Base-by-base conservation (phyloP, 2,797 vertebrate species). In the Periophthalmus magnuspinnatus region DNA sequence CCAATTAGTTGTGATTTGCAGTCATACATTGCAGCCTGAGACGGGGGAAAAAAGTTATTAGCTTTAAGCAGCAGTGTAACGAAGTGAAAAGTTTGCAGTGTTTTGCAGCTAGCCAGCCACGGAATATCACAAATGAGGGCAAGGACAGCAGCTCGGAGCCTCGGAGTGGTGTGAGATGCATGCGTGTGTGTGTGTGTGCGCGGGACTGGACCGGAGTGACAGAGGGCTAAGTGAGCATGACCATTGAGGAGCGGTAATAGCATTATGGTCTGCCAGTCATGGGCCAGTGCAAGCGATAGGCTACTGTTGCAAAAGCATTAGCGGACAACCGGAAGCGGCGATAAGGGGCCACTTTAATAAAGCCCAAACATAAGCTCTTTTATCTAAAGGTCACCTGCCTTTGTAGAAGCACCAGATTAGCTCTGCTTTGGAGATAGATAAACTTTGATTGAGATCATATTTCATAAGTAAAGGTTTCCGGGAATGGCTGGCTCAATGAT, bases 211-310 rank as follows among this genome's bases (percentile, higher is more conserved):
- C 79, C 33, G 32, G 84, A 89, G 85, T 89, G 88, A 88, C 86
- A 86, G 74, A 78, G 76, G 84, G 79, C 81, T 88, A 90, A 91
- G 85, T 89, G 88, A 89, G 88, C 84, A 84, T 89, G 89, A 88
- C 88, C 88, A 75, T 76, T 14, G 81, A 85, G 88, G 82, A 80
- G 87, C 85, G 77, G 84, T 85, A 87, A 88, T 89, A 77, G 79
- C 83, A 88, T 90, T 87, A 89, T 33, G 78, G 74, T 86, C 84
- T 87, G 83, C 84, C 84, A 87, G 88, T 87, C 89, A 88, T 52
- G 68, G 83, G 69, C 69, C 76, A 47, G 65, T 21, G 76, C 66
- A 66, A 70, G 78, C 81, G 81, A 86, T 76, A 68, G 78, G 76
- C 68, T 74, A 63, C 78, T 81, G 82, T 79, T 84, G 77, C 82